A percentile compares a stretch with the other conserved stretches of the same genome.
These are phyloP conservation scores for Eupristina koningsbergeri DNA, from an alignment of 1,140 invertebrate species.

Conservation along the genomic window DNA sequence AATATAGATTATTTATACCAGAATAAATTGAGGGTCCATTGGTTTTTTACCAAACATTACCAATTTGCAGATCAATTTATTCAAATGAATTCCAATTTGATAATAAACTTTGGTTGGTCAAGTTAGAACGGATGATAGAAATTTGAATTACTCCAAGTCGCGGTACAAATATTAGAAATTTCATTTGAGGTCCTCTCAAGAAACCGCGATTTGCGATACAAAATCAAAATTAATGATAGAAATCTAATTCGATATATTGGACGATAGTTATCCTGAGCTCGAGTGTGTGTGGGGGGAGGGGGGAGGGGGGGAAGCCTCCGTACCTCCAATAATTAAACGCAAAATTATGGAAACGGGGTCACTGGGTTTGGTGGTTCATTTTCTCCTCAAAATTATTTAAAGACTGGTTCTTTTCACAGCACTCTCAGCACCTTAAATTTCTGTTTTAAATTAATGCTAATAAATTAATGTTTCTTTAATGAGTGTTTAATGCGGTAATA, in stretches of 20 bases:
- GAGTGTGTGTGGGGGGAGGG: too few relatives aligned
- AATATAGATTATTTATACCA: too few relatives aligned
- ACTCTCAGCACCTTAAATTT: not conserved
- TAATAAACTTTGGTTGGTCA: not conserved
- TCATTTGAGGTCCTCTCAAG: not conserved
- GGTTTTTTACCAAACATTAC: not conserved
- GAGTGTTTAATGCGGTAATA: not conserved
- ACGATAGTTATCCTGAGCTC: not conserved
- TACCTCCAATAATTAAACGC: not conserved
- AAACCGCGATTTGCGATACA: not conserved
- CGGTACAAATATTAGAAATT: not conserved
- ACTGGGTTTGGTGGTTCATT: constrained; percentile 25
- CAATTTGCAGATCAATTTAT: not conserved
- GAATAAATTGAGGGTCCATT: too few relatives aligned
- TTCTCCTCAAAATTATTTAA: constrained; percentile 17
- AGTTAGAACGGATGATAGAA: not conserved
- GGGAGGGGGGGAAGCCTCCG: too few relatives aligned
- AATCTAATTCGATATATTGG: not conserved
- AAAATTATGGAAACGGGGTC: constrained; percentile 22
- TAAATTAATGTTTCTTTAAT: not conserved
- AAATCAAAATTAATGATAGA: constrained; percentile 14
- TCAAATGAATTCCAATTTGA: not conserved
- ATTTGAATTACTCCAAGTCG: not conserved
- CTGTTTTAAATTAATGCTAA: not conserved
- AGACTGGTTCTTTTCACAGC: not conserved